Evolutionary conservation across 2,888 invertebrate genomes (phyloP).

Genomic region (Macaria notata): DNA sequence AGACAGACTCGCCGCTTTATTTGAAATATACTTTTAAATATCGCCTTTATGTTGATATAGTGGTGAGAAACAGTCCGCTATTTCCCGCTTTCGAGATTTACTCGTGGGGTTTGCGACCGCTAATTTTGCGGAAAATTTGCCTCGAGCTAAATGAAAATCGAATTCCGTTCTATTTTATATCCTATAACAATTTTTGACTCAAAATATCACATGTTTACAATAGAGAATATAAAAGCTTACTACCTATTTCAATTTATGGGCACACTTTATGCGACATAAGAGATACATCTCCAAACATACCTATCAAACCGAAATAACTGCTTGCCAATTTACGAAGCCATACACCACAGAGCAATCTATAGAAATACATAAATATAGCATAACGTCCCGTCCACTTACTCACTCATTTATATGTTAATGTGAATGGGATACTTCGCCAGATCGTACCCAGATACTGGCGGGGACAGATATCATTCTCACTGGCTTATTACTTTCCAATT

Average conservation of each 20-base stretch:
- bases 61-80: constrained; percentile 38
- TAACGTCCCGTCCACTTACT: constrained; percentile 74
- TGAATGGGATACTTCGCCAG: constrained; percentile 67
- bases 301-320: constrained; percentile 43
- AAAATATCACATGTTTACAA: too few relatives aligned
- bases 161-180: not conserved
- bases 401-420: constrained; percentile 81
- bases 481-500: constrained; percentile 82
- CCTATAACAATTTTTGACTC: too few relatives aligned
- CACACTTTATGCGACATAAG: too few relatives aligned
- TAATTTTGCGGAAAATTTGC: too few relatives aligned
- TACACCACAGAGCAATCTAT: constrained; percentile 52
- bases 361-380: constrained; percentile 59
- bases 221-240: too few relatives aligned
- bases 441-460: constrained; percentile 75
- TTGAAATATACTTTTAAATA: constrained; percentile 70
- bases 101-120: constrained; percentile 1
- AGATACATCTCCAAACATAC: constrained; percentile 17
- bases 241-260: too few relatives aligned
- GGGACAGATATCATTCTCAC: constrained; percentile 79
- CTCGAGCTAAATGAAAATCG: too few relatives aligned
- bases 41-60: constrained; percentile 58
- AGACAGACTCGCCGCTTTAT: constrained; percentile 64
- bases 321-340: constrained; percentile 55
- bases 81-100: constrained; percentile 19